Evolutionary conservation across 1,140 invertebrate species (phyloP), one percentile per base, ranked within the genome.

Genomic region (Dolichoris vasculosae): DNA sequence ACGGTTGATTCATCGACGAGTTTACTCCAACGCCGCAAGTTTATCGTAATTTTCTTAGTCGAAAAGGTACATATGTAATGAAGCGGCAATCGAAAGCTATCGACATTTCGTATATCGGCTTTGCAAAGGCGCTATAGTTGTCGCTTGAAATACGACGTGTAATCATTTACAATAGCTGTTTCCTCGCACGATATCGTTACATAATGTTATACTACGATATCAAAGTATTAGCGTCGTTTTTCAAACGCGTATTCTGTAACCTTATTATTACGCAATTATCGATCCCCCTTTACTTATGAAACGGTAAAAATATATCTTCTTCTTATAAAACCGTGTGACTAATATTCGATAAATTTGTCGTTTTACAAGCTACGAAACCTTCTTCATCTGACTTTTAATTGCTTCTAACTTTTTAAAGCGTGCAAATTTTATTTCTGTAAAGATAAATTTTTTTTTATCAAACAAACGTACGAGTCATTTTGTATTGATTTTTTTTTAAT

Each of bases 181-280:
- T 59, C 43, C 43, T 48, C 46, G 35, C 63, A 51, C 13, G 30
- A 82, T 63, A 82, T 71, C 69, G 71, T 82, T 71, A 71, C 43
- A 46, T 51, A 82, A 82, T 71, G 46, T 43, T 51, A 30, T 38
- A 13, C 30, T 46, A 51, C 30, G n/a, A 35, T 30, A 51, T 69
- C 63, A 82, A 55, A 32, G 80, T 51, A 71, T 38, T 69, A 71
- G n/a, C n/a, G 26, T 40, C 64, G 32, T 30, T 51, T 32, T 26
- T 67, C 80, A 51, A 32, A 32, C 59, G 67, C 73, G 75, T 43
- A 40, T 78, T 43, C n/a, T 67, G 13, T 64, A 80, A 63, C 17
- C 26, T 80, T 64, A 80, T 80, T 67, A 80, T 80, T 80, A 43
- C 26, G 40, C 15, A 75, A 43, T 3, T 75, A 48, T 43, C 71